phyloP scores from a whole-genome alignment of 2,888 invertebrate species.

The Leptopilina myrica region DNA sequence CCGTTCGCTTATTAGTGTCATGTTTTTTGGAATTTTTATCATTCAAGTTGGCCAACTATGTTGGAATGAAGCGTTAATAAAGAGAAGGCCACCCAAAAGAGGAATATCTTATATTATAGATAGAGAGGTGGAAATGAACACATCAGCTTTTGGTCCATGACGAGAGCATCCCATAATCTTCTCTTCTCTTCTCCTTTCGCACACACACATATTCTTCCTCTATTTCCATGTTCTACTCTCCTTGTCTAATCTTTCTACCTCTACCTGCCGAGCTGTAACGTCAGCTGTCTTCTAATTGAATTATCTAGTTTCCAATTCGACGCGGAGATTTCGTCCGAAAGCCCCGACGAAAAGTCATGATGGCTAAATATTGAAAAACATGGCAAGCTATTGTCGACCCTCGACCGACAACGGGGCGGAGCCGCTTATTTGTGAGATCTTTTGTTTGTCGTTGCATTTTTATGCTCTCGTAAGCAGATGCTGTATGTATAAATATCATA shows the following conservation, averaged over 20 bases:
- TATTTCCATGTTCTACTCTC: background rate
- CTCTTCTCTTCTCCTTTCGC: constrained; percentile 32
- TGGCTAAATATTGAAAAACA: constrained; percentile 77
- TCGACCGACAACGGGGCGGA: constrained; percentile 63
- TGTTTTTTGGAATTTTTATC: constrained; percentile 35
- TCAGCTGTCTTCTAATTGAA: constrained; percentile 76
- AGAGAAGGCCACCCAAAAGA: constrained; percentile 43
- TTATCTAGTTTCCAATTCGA: constrained; percentile 76
- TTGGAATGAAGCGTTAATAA: constrained; percentile 36
- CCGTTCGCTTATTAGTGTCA: constrained; percentile 34
- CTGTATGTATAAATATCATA: constrained; percentile 44
- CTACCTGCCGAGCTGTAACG: constrained; percentile 61
- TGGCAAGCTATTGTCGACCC: constrained; percentile 72
- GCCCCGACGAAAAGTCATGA: constrained; percentile 75
- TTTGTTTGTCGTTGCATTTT: constrained; percentile 66
- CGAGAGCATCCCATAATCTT: constrained; percentile 55
- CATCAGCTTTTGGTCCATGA: constrained; percentile 58
- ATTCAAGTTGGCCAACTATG: constrained; percentile 28
- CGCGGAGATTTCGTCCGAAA: constrained; percentile 74
- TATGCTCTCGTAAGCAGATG: constrained; percentile 60
- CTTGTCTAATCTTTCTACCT: constrained; percentile 20
- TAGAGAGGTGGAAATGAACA: constrained; percentile 62
- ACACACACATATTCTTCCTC: constrained; percentile 28
- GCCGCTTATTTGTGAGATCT: constrained; percentile 61
- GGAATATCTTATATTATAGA: constrained; percentile 38